Evolutionary conservation across 2,888 invertebrate species (phyloP).

Genomic region (Chydorus sphaericus): DNA sequence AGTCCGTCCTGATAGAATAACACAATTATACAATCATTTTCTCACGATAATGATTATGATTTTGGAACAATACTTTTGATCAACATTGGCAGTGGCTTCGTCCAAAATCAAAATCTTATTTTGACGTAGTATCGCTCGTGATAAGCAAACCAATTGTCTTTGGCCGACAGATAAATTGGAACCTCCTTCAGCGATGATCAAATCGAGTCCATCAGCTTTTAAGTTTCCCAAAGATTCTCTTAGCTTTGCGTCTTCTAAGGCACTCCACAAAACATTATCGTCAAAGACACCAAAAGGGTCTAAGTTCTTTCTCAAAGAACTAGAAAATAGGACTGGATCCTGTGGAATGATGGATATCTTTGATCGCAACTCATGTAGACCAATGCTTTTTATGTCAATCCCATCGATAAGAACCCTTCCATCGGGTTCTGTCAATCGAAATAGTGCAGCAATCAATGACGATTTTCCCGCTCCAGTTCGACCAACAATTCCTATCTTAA

Average conservation of each 20-base stretch:
- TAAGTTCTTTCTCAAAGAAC: conserved; percentile 28
- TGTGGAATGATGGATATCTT: conserved; percentile 35
- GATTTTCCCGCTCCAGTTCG: conserved; percentile 75
- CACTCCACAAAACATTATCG: conserved; percentile 20
- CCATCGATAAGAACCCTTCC: conserved; percentile 71
- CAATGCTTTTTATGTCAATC: conserved; percentile 50
- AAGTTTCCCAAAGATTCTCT: conserved; percentile 48
- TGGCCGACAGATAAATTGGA: conserved; percentile 80
- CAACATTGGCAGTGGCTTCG: conserved; percentile 87
- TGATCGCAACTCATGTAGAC: conserved; percentile 35
- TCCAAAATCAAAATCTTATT: conserved; percentile 75
- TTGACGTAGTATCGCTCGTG: conserved; percentile 67
- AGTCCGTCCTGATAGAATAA: conserved; percentile 14
- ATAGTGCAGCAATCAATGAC: conserved; percentile 59
- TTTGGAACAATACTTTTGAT: conserved; percentile 45
- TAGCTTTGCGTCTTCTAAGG: conserved; percentile 34
- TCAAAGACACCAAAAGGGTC: conserved; percentile 28
- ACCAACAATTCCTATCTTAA: conserved; percentile 54
- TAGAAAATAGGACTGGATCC: conserved; percentile 30
- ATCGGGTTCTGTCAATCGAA: conserved; percentile 61
- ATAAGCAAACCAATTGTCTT: conserved; percentile 74
- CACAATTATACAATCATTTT: not conserved
- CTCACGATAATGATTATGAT: not conserved
- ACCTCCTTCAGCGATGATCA: conserved; percentile 48
- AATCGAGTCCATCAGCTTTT: conserved; percentile 49